Conservation (phyloP, 2,797 vertebrate species). For the Apogon hyalosoma region DNA sequence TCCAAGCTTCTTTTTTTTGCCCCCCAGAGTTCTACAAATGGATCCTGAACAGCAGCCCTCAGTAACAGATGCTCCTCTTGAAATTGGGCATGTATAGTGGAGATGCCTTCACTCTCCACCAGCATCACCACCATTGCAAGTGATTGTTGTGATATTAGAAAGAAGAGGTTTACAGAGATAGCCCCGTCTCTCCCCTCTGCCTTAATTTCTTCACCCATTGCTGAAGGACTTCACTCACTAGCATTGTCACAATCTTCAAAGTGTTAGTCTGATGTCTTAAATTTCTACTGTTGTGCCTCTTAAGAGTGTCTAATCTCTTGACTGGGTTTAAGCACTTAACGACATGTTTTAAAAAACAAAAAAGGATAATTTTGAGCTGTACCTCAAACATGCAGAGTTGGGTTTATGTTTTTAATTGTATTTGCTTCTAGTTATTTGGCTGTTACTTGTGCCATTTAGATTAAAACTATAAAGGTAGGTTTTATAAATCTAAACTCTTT, state of each 20-base stretch:
- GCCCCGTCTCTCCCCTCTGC: conserved; percentile 37
- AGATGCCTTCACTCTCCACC: conserved; percentile 21
- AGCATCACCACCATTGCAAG: conserved; percentile 14
- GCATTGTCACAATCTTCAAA: conserved; percentile 49
- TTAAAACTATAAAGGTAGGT: conserved; percentile 76
- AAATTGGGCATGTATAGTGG: conserved; percentile 3
- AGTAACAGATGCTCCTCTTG: conserved; percentile 3
- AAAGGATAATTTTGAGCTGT: conserved; percentile 60
- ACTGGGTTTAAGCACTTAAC: conserved; percentile 80
- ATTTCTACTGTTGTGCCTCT: conserved; percentile 79
- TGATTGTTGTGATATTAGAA: conserved; percentile 34
- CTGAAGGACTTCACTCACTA: conserved; percentile 49
- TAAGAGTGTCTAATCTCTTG: conserved; percentile 68
- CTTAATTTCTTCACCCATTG: conserved; percentile 54
- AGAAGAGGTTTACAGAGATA: conserved; percentile 24
- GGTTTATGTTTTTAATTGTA: conserved; percentile 62
- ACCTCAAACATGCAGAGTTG: conserved; percentile 67
- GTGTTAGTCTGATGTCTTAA: conserved; percentile 79
- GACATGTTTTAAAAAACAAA: conserved; percentile 53
- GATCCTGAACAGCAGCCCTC: conserved; percentile 1
- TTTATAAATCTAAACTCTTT: conserved; percentile 73
- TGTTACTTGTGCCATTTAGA: conserved; percentile 72
- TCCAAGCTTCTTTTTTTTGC: conserved; percentile 5
- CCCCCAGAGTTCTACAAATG: neutral
- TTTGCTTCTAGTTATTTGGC: conserved; percentile 73